Evolutionary conservation across 1,140 invertebrate species (phyloP).

Genomic region (Drosophila navojoa): DNA sequence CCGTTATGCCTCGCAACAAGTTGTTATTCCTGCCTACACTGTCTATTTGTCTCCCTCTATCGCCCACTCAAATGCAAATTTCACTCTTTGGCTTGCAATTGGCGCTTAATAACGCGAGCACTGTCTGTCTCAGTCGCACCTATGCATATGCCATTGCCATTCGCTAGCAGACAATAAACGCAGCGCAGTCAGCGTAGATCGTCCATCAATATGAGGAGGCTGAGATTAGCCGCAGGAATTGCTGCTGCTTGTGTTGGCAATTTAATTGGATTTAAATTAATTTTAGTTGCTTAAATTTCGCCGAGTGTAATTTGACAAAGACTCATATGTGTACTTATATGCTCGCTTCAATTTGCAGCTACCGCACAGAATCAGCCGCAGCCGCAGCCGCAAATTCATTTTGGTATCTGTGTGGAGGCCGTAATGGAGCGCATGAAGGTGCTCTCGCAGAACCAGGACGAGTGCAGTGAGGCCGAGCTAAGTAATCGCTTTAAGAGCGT

Average conservation of each 20-base stretch:
- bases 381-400: conserved; percentile 77
- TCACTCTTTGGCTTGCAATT: too few species aligned
- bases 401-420: conserved; percentile 88
- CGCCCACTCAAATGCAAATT: too few species aligned
- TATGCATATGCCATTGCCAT: too few species aligned
- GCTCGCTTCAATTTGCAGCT: conserved; percentile 36
- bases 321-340: neutral
- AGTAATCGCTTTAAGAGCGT: conserved; percentile 91
- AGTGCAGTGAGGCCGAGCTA: conserved; percentile 90
- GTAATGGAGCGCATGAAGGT: conserved; percentile 93
- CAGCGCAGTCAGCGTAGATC: too few species aligned
- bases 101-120: too few species aligned
- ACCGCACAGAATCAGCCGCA: conserved; percentile 81
- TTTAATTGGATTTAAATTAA: neutral
- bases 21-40: too few species aligned
- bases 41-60: too few species aligned
- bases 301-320: neutral
- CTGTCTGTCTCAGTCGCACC: too few species aligned
- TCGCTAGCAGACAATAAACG: too few species aligned
- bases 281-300: neutral
- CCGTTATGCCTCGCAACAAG: too few species aligned
- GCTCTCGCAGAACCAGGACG: conserved; percentile 89
- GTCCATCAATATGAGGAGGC: too few species aligned
- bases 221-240: neutral
- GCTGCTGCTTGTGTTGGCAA: neutral